Conservation (phyloP, 2,797 vertebrate species). For the Catostomus latipinnis region DNA sequence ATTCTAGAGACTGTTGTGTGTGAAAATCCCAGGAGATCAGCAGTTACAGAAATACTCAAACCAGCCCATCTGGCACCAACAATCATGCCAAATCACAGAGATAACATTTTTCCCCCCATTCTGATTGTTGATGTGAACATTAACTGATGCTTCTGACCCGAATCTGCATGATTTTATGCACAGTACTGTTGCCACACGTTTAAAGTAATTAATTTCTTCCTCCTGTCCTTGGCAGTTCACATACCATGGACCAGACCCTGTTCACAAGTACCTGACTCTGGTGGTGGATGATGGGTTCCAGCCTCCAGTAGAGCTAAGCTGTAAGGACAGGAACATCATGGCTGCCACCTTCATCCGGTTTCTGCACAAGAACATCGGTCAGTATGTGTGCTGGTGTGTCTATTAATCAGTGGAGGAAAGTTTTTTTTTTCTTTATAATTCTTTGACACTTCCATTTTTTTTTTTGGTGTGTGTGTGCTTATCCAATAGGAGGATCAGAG, state of each 20-base stretch:
- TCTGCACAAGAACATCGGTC: slow-evolving; percentile 98
- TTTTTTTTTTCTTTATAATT: not conserved
- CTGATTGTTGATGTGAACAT: no score
- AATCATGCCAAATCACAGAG: no score
- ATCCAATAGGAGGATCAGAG: slow-evolving; percentile 90
- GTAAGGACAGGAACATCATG: slow-evolving; percentile 98
- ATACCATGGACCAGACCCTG: slow-evolving; percentile 93
- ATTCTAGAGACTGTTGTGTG: no score
- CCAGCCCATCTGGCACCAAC: no score
- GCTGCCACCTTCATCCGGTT: slow-evolving; percentile 98
- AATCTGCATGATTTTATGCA: not conserved
- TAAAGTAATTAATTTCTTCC: not conserved
- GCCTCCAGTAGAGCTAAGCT: slow-evolving; percentile 97
- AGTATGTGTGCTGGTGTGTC: slow-evolving; percentile 57
- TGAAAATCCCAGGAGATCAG: no score
- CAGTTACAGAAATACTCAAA: no score
- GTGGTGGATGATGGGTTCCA: slow-evolving; percentile 98
- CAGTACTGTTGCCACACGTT: not conserved
- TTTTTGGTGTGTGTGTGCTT: not conserved
- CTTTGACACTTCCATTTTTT: not conserved
- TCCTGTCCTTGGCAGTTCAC: slow-evolving; percentile 83
- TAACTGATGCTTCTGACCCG: no score
- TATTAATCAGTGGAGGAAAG: no score
- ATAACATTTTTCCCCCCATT: no score
- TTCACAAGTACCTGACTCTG: slow-evolving; percentile 94